Conservation (phyloP, 1,140 invertebrate genomes). For the Mya arenaria region DNA sequence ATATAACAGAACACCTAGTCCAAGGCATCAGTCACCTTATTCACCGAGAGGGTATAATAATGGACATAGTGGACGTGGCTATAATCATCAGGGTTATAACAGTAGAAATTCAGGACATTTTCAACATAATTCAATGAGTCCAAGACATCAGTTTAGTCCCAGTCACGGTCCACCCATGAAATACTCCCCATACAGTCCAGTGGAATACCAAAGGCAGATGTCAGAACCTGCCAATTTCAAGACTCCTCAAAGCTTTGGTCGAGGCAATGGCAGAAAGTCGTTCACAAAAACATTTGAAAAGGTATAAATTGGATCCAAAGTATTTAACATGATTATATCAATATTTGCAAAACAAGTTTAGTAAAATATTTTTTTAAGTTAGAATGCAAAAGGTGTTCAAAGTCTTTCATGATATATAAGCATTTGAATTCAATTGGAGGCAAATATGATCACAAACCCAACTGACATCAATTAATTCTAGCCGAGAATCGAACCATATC, state of each 20-base stretch:
- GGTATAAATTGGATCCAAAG: not conserved
- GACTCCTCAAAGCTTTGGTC: conserved; percentile 30
- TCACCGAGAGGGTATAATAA: not conserved
- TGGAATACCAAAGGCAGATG: not conserved
- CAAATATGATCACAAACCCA: not conserved
- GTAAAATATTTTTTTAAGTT: not conserved
- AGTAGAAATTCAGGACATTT: not conserved
- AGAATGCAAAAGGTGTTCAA: not conserved
- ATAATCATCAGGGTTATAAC: not conserved
- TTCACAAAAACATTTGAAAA: conserved; percentile 44
- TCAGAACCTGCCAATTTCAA: conserved; percentile 35
- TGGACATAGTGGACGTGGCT: not conserved
- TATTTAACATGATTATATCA: not conserved
- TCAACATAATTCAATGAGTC: no score
- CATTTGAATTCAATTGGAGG: not conserved
- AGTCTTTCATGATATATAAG: not conserved
- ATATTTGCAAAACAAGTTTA: not conserved
- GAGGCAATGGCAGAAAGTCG: conserved; percentile 48
- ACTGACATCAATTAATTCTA: no score
- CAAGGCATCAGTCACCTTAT: conserved; percentile 18
- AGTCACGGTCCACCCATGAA: not conserved
- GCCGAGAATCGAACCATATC: no score
- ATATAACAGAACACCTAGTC: conserved; percentile 23
- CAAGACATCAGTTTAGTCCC: not conserved
- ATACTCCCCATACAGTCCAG: conserved; percentile 2